Evolutionary conservation across 1,140 invertebrate genomes (phyloP).

Genomic region (Drosophila leontia): DNA sequence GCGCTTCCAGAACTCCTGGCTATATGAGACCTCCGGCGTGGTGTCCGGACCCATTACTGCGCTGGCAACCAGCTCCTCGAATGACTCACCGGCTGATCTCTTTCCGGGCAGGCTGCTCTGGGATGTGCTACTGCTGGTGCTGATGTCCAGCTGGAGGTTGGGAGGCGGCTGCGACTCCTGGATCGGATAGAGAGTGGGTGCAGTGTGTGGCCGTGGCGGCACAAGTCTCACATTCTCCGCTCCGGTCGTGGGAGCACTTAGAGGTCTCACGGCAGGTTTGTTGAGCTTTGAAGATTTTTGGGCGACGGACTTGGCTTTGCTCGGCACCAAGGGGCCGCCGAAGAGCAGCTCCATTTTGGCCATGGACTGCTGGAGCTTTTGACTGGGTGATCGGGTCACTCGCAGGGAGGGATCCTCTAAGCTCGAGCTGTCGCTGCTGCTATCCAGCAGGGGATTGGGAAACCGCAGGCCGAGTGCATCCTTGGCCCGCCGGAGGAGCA

Average conservation of each 20-base stretch:
- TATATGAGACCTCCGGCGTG: conserved; percentile 37
- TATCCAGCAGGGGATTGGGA: conserved; percentile 7
- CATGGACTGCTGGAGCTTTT: conserved; percentile 56
- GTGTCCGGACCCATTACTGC: neutral
- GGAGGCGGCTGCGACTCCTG: neutral
- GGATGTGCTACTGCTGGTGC: conserved; percentile 2
- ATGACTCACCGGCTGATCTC: conserved; percentile 7
- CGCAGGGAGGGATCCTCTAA: neutral
- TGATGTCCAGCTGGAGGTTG: neutral
- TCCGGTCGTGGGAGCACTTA: conserved; percentile 50
- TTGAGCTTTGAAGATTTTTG: neutral
- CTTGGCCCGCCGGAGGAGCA: conserved; percentile 23
- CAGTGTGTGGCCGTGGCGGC: conserved; percentile 49
- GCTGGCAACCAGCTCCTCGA: conserved; percentile 12
- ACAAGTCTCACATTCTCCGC: neutral
- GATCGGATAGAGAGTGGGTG: conserved; percentile 30
- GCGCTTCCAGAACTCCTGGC: conserved; percentile 61
- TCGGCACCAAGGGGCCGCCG: conserved; percentile 11
- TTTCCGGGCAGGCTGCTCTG: neutral
- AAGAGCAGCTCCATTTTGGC: conserved; percentile 74
- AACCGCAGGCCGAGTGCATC: conserved; percentile 5
- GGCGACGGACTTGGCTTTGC: neutral
- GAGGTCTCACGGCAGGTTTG: conserved; percentile 21
- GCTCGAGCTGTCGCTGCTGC: conserved; percentile 21
- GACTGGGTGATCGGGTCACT: neutral